phyloP scores from a whole-genome alignment of 2,113 vertebrate species.

The Myotis lucifugus region DNA sequence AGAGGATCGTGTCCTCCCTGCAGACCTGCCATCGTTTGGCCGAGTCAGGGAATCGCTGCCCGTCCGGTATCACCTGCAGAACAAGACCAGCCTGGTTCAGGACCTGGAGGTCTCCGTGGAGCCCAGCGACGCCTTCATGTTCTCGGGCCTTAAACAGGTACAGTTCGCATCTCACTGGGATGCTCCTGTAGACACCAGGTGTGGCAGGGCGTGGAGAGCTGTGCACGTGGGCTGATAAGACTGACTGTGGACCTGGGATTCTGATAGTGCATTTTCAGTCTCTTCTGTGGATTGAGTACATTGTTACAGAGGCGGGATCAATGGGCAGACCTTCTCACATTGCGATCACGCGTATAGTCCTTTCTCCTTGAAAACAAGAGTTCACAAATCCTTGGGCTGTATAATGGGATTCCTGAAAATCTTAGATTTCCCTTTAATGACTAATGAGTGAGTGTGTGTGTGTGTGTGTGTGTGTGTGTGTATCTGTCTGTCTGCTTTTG shows the following conservation, averaged over 20 bases:
- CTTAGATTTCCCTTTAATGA: not conserved
- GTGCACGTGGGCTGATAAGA: not conserved
- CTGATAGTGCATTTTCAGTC: not conserved
- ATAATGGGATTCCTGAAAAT: not conserved
- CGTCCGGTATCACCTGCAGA: constrained; percentile 94
- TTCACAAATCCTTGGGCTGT: not conserved
- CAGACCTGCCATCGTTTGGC: constrained; percentile 95
- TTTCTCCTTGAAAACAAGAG: not conserved
- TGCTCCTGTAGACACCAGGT: not conserved
- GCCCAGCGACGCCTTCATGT: constrained; percentile 99
- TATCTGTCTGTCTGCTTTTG: not conserved
- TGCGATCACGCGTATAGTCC: not conserved
- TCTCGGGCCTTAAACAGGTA: constrained; percentile 99
- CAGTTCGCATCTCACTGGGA: rapidly evolving
- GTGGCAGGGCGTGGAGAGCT: not conserved
- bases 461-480: not conserved
- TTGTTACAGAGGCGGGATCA: not conserved
- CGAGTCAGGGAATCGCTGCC: constrained; percentile 96
- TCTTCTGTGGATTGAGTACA: not conserved
- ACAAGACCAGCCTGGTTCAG: constrained; percentile 94
- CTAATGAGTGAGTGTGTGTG: not conserved
- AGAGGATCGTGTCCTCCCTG: not conserved
- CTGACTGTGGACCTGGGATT: not conserved
- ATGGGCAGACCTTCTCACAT: not conserved
- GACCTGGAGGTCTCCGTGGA: constrained; percentile 97